Evolutionary conservation across 2,113 vertebrate genomes (phyloP).

Genomic region (Lepus timidus): DNA sequence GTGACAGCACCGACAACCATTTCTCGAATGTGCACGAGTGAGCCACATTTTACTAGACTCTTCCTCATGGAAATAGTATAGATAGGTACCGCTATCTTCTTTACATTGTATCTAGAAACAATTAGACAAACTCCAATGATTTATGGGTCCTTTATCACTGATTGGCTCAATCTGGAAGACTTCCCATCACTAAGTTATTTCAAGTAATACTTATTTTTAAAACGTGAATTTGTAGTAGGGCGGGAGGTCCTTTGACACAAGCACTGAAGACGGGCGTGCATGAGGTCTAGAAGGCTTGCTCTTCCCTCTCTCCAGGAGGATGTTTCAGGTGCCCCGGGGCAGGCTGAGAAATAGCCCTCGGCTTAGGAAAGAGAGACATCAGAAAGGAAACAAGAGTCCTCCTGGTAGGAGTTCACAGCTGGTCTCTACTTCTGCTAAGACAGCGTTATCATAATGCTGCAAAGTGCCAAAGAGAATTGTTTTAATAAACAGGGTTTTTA

Average conservation of each 20-base stretch:
- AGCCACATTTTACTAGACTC: background rate
- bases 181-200: background rate
- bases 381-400: accelerated
- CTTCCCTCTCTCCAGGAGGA: background rate
- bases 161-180: background rate
- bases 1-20: accelerated
- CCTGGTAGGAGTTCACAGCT: background rate
- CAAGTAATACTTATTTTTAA: background rate
- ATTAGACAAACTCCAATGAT: background rate
- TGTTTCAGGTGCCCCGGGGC: accelerated
- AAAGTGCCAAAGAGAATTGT: conserved; percentile 52
- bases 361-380: background rate
- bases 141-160: accelerated
- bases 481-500: conserved; percentile 56
- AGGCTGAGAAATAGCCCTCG: background rate
- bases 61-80: accelerated
- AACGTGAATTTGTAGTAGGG: background rate
- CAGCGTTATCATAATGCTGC: conserved; percentile 23
- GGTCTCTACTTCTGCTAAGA: background rate
- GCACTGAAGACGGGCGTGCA: background rate
- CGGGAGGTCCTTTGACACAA: background rate
- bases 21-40: background rate
- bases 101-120: accelerated
- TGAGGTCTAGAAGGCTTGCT: background rate
- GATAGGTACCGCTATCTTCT: accelerated